phyloP scores from a whole-genome alignment of 2,888 invertebrate species.

The Parnassius apollo region DNA sequence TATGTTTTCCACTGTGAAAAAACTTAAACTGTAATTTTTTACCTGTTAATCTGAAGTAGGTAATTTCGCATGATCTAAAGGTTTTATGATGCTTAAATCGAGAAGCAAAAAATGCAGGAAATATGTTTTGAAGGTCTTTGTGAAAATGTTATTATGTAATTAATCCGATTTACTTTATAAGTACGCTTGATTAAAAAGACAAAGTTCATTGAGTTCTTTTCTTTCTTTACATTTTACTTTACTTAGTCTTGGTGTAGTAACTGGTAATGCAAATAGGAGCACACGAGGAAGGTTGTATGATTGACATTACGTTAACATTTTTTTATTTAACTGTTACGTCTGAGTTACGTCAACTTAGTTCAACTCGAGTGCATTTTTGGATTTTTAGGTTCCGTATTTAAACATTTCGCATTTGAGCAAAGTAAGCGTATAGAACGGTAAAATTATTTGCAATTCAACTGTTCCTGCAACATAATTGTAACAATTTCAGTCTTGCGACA shows the following conservation, averaged over 20 bases:
- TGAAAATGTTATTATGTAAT: background rate
- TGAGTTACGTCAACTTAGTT: background rate
- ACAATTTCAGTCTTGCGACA: too few relatives aligned
- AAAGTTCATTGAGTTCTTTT: too few relatives aligned
- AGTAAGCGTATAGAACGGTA: too few relatives aligned
- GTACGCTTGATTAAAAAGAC: too few relatives aligned
- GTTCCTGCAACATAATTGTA: too few relatives aligned
- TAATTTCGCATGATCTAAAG: slow-evolving; percentile 4
- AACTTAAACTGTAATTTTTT: background rate
- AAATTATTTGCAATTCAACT: too few relatives aligned
- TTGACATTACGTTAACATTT: slow-evolving; percentile 4
- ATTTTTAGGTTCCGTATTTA: background rate
- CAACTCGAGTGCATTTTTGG: background rate
- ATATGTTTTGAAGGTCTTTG: slow-evolving; percentile 42
- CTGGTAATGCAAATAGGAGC: slow-evolving; percentile 4
- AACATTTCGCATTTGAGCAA: background rate
- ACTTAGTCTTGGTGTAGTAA: background rate
- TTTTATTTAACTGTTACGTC: too few relatives aligned
- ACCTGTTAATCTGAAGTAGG: slow-evolving; percentile 3
- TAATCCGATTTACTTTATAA: too few relatives aligned
- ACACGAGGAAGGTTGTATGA: slow-evolving; percentile 20
- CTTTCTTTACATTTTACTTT: too few relatives aligned
- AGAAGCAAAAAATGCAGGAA: slow-evolving; percentile 45
- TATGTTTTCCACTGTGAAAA: too few relatives aligned
- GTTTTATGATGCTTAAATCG: slow-evolving; percentile 31